These are phyloP conservation scores for Bactericera cockerelli DNA, from an alignment of 1,140 invertebrate genomes.

Conservation along the genomic window DNA sequence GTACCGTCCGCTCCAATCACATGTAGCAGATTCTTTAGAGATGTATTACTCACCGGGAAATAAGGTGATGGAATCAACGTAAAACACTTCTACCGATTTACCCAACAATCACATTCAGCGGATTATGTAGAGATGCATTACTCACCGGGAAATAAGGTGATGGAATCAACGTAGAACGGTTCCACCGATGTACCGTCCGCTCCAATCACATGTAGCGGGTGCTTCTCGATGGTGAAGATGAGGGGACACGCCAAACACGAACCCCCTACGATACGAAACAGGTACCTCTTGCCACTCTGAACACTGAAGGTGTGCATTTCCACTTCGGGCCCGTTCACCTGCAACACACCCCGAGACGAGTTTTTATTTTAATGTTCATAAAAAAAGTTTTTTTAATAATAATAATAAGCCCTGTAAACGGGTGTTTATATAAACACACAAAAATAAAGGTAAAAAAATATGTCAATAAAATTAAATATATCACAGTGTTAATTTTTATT, in stretches of 20 bases:
- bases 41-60: too few relatives aligned
- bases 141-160: constrained; percentile 17
- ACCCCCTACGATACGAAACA: constrained; percentile 33
- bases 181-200: constrained; percentile 37
- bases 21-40: constrained; percentile 33
- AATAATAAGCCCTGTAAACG: too few relatives aligned
- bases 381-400: too few relatives aligned
- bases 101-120: constrained; percentile 36
- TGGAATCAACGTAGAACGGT: constrained; percentile 27
- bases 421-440: too few relatives aligned
- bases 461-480: too few relatives aligned
- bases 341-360: too few relatives aligned
- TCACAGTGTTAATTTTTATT: too few relatives aligned
- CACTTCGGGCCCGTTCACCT: too few relatives aligned
- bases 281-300: constrained; percentile 26
- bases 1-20: constrained; percentile 36
- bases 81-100: too few relatives aligned
- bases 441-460: too few relatives aligned
- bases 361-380: too few relatives aligned
- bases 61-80: too few relatives aligned
- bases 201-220: constrained; percentile 29
- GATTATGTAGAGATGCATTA: constrained; percentile 34
- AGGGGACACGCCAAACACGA: constrained; percentile 9
- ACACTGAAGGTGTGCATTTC: constrained; percentile 22
- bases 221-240: constrained; percentile 1